Percentiles rank a stretch among this genome's conserved stretches.
These are phyloP conservation scores for Drosophila trichaetosa DNA, from an alignment of 2,888 invertebrate species.

Conservation along the genomic window DNA sequence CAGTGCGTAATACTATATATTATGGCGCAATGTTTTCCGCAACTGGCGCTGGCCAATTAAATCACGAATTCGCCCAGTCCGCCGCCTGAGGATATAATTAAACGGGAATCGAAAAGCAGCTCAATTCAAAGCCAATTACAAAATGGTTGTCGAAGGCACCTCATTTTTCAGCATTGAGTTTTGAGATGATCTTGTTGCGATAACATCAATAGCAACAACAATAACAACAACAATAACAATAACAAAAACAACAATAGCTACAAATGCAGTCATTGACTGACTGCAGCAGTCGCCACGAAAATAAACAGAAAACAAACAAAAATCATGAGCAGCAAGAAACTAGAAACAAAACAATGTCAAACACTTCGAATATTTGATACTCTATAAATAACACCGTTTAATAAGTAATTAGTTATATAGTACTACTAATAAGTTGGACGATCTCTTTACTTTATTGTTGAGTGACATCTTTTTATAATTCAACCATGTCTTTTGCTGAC, in stretches of 20 bases:
- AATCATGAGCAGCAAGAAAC: conserved; percentile 8
- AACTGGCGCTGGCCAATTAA: conserved; percentile 41
- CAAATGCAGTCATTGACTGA: conserved; percentile 63
- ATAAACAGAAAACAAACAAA: conserved; percentile 29
- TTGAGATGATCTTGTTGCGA: conserved; percentile 60
- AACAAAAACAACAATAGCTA: conserved; percentile 34
- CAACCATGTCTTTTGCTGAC: no score
- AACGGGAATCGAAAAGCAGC: conserved; percentile 21
- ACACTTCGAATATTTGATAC: conserved; percentile 2
- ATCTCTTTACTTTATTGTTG: no score
- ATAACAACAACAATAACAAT: conserved; percentile 31
- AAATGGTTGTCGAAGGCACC: conserved; percentile 40
- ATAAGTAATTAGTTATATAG: neutral
- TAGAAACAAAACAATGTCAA: neutral
- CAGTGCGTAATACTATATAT: conserved; percentile 36
- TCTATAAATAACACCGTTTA: neutral
- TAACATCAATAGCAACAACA: conserved; percentile 46
- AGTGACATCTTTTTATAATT: no score
- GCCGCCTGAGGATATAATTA: conserved; percentile 14
- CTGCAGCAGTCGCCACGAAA: conserved; percentile 37
- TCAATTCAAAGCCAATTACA: conserved; percentile 36
- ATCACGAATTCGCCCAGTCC: conserved; percentile 18
- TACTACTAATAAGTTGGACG: no score
- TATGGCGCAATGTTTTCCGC: conserved; percentile 47
- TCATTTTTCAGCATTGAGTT: conserved; percentile 43